Evolutionary conservation across 2,113 vertebrate genomes (phyloP), one percentile per base, ranked within the genome.

Genomic region (Dascyllus trimaculatus): DNA sequence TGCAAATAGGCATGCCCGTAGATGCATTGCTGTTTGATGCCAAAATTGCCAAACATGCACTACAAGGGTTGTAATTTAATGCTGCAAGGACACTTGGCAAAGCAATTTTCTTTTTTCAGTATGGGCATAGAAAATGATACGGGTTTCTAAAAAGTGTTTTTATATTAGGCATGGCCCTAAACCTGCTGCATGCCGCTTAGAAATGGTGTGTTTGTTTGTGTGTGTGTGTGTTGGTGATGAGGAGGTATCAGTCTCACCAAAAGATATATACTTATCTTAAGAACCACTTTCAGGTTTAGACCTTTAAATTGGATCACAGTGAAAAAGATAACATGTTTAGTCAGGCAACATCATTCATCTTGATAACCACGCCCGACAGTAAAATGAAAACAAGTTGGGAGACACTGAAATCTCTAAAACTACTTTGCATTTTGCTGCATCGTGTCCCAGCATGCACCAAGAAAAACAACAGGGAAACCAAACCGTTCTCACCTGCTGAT

Each of bases 401-500:
- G 8, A 15, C 4, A 19, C 26, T 15, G 17, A 18, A 18, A 29
- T 32, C 10, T 48, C 9, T 58, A 1, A 65, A 49, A 18, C 65
- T 62, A 18, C 4, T 65, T 57, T 45, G 24, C 40, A 71, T 71
- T 71, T 61, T 48, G 40, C 66, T 57, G 53, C 10, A 4, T 80
- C 38, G 51, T 59, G 45, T 58, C 38, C 21, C 45, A 14, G 29
- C 40, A 35, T 62, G 48, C 15, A 56, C 43, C 4, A 11, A 48
- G 56, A 61, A 71, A 75, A 74, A 48, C 21, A 64, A 75, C 11
- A 54, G 13, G 29, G 61, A 67, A 15, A 45, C 32, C 18, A 8
- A 29, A 64, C 35, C 19, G 51, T 75, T 48, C 48, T 35, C 45
- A 73, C 26, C 48, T 26, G 32, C 64, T 69, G 75, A 69, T 63